phyloP scores from a whole-genome alignment of 2,113 vertebrate genomes.

The Gavialis gangeticus region DNA sequence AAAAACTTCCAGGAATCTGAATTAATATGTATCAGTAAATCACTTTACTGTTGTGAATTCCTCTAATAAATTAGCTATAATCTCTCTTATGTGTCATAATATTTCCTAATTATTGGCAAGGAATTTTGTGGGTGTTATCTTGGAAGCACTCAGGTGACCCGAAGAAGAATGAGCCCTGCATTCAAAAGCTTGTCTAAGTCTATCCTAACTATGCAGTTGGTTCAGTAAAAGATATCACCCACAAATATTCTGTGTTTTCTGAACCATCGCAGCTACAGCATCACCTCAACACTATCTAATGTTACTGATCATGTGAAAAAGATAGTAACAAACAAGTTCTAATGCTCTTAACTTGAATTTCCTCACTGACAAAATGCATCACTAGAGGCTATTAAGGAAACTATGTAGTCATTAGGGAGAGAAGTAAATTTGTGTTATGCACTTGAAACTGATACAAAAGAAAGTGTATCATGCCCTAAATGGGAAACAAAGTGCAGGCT shows the following conservation, averaged over 20 bases:
- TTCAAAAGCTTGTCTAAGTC: too few species aligned
- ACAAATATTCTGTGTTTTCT: too few species aligned
- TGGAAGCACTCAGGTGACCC: too few species aligned
- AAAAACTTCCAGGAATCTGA: neutral
- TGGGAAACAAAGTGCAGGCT: neutral
- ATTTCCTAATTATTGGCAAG: too few species aligned
- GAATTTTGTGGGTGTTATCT: too few species aligned
- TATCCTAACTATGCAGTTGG: too few species aligned
- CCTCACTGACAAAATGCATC: neutral
- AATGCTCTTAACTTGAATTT: conserved; percentile 36
- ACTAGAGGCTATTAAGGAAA: conserved; percentile 28
- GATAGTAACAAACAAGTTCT: conserved; percentile 1
- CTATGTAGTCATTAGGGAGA: neutral
- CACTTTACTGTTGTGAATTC: neutral
- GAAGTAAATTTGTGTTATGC: conserved; percentile 21
- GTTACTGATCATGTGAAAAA: neutral
- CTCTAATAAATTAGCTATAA: neutral
- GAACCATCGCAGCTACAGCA: neutral
- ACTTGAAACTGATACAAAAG: neutral
- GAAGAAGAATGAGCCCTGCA: too few species aligned
- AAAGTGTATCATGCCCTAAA: too few species aligned
- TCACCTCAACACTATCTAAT: neutral
- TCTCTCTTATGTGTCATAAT: neutral
- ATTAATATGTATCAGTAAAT: neutral
- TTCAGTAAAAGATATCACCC: too few species aligned